Conservation (phyloP, 2,888 invertebrate genomes). For the Malacosoma neustria region DNA sequence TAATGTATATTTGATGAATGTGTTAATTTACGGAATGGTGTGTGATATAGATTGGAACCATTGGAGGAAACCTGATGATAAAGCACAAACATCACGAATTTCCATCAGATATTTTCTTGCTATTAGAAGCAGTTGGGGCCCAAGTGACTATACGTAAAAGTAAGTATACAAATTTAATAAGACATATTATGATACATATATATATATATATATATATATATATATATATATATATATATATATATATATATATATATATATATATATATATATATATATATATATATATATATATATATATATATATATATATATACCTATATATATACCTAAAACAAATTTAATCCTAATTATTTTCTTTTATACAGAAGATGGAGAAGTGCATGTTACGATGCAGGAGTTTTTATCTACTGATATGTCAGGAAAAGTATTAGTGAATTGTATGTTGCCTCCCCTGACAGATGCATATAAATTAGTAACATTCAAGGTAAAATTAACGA, state of each 20-base stretch:
- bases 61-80: constrained; percentile 82
- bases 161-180: too few relatives aligned
- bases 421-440: constrained; percentile 63
- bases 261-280: too few relatives aligned
- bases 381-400: constrained; percentile 37
- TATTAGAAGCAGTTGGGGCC: constrained; percentile 48
- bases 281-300: too few relatives aligned
- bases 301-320: too few relatives aligned
- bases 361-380: background rate
- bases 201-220: too few relatives aligned
- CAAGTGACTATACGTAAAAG: constrained; percentile 42
- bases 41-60: constrained; percentile 76
- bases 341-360: too few relatives aligned
- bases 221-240: too few relatives aligned
- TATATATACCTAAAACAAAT: too few relatives aligned
- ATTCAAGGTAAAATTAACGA: constrained; percentile 80
- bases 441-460: constrained; percentile 68
- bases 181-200: too few relatives aligned
- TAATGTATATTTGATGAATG: too few relatives aligned
- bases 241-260: too few relatives aligned
- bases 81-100: constrained; percentile 79
- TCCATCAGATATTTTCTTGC: constrained; percentile 80
- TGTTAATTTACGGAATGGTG: too few relatives aligned
- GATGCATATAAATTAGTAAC: constrained; percentile 66
- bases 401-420: constrained; percentile 57